phyloP scores from a whole-genome alignment of 2,113 vertebrate genomes.

The Zosterops borbonicus region DNA sequence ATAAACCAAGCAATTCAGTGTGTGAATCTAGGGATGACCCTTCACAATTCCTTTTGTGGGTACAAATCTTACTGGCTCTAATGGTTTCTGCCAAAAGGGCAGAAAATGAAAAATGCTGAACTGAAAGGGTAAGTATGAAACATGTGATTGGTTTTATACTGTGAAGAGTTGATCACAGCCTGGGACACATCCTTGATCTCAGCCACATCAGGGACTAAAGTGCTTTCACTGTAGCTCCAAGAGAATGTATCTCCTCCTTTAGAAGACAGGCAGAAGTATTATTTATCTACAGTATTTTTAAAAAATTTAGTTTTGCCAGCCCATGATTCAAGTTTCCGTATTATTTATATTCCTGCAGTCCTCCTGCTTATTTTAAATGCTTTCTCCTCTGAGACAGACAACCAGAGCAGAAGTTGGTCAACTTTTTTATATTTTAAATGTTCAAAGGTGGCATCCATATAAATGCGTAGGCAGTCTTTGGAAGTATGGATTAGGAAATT shows the following conservation, averaged over 20 bases:
- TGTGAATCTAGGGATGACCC: background rate
- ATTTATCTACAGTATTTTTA: background rate
- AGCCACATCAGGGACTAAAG: background rate
- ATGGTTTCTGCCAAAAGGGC: background rate
- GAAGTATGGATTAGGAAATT: background rate
- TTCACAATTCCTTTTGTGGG: background rate
- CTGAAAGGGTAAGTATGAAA: background rate
- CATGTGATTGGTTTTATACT: background rate
- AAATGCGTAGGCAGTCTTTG: background rate
- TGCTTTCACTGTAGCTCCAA: background rate
- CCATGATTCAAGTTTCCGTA: background rate
- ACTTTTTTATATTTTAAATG: background rate
- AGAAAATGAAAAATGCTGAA: background rate
- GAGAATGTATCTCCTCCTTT: background rate
- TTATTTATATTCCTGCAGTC: background rate
- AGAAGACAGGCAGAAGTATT: background rate
- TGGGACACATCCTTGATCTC: background rate
- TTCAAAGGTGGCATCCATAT: background rate
- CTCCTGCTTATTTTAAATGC: background rate
- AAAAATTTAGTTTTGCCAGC: background rate
- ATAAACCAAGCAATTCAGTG: background rate
- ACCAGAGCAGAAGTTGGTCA: background rate
- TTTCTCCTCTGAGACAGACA: background rate
- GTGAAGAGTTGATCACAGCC: background rate
- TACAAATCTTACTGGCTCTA: background rate